Conservation (phyloP, 2,797 vertebrate species). For the Esox masquinongy region DNA sequence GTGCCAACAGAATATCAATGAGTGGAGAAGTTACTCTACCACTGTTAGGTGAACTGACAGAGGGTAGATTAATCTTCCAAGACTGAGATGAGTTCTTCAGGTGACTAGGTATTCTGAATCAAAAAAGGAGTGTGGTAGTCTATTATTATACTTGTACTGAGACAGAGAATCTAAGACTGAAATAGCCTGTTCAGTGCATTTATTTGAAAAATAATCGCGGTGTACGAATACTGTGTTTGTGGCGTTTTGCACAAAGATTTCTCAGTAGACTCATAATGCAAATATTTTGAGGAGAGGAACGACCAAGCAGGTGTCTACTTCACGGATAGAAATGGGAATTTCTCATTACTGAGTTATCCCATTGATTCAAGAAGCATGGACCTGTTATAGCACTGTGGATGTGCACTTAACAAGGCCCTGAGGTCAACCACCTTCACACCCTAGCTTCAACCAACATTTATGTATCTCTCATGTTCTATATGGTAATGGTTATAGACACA, state of each 20-base stretch:
- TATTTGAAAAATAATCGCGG: neutral
- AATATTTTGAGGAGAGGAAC: slow-evolving; percentile 17
- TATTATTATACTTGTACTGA: neutral
- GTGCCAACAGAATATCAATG: slow-evolving; percentile 37
- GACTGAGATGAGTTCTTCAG: slow-evolving; percentile 6
- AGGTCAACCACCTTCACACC: neutral
- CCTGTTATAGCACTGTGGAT: neutral
- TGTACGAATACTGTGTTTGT: no score
- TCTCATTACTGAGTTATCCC: neutral
- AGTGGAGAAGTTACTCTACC: slow-evolving; percentile 37
- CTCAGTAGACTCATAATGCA: slow-evolving; percentile 9
- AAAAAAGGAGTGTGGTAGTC: neutral
- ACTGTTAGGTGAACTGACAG: neutral
- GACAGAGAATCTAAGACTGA: neutral
- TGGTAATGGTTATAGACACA: neutral
- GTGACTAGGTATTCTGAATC: neutral
- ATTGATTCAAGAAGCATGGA: neutral
- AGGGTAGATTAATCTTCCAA: neutral
- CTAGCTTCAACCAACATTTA: neutral
- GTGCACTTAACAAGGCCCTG: neutral
- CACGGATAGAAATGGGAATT: neutral
- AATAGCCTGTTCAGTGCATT: neutral
- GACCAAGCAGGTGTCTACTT: neutral
- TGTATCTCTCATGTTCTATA: slow-evolving; percentile 7
- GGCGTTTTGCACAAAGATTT: neutral